Conservation (phyloP, 2,797 vertebrate genomes). For the Heteromormyrus szaboi region DNA sequence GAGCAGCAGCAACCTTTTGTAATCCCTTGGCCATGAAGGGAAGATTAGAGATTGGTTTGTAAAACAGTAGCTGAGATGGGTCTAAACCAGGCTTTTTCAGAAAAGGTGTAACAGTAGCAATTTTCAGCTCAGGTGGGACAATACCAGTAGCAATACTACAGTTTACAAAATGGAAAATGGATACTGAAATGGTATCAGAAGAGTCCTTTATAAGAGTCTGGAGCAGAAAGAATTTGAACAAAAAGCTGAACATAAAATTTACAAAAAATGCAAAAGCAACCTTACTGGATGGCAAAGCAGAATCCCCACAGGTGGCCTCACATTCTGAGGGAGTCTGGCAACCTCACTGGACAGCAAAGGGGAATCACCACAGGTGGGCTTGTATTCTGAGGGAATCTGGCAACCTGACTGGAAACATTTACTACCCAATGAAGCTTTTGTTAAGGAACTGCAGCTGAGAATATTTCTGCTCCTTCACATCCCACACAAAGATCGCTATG, state of each 20-base stretch:
- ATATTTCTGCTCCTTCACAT: slow-evolving; percentile 14
- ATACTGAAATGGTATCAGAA: not conserved
- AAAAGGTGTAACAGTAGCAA: not conserved
- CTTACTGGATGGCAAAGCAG: slow-evolving; percentile 41
- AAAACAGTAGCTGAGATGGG: not conserved
- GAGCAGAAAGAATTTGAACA: not conserved
- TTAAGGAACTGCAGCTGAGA: slow-evolving; percentile 49
- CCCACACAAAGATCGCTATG: not conserved
- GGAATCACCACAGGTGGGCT: slow-evolving; percentile 49
- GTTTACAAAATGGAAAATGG: not conserved
- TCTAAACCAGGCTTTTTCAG: not conserved
- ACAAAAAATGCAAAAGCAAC: slow-evolving; percentile 8
- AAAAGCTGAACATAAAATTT: not conserved
- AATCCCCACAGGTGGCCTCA: slow-evolving; percentile 49
- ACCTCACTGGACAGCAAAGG: slow-evolving; percentile 42
- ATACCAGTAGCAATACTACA: not conserved
- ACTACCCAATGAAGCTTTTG: slow-evolving; percentile 62
- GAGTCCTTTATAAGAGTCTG: not conserved
- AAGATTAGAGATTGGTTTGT: not conserved
- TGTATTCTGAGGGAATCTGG: slow-evolving; percentile 50
- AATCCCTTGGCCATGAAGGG: not conserved
- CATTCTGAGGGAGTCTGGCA: slow-evolving; percentile 48
- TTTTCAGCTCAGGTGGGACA: not conserved
- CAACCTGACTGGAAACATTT: slow-evolving; percentile 53
- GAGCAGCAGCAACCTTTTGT: not conserved